Evolutionary conservation across 2,113 vertebrate genomes (phyloP).

Genomic region (Tichodroma muraria): DNA sequence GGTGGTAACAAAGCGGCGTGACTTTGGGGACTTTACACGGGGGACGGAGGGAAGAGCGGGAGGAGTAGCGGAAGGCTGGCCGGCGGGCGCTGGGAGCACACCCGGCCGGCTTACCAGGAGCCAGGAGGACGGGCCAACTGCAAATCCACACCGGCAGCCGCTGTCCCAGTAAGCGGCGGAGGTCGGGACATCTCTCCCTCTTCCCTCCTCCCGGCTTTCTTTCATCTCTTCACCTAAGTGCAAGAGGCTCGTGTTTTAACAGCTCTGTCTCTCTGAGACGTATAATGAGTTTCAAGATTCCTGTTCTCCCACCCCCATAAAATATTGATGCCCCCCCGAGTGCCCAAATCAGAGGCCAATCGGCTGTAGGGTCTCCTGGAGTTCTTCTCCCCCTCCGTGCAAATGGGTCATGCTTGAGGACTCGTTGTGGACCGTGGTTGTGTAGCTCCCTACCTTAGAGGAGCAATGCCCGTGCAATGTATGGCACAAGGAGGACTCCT

Average conservation of each 20-base stretch:
- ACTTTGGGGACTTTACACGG: not conserved
- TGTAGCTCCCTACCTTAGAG: no score
- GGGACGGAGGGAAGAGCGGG: not conserved
- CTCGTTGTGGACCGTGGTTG: not conserved
- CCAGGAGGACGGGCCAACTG: not conserved
- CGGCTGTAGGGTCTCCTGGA: not conserved
- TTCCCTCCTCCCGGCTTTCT: not conserved
- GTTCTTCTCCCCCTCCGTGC: not conserved
- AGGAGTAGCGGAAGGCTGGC: no score
- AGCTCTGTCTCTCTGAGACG: not conserved
- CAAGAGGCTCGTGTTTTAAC: not conserved
- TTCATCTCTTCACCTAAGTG: not conserved
- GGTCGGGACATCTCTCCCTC: not conserved
- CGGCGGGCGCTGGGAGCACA: not conserved
- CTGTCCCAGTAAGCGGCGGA: not conserved
- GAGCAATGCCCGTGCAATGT: no score
- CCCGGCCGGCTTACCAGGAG: not conserved
- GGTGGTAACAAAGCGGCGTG: not conserved
- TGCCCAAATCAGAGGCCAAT: not conserved
- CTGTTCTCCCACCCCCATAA: not conserved
- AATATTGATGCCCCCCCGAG: not conserved
- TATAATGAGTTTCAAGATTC: not conserved
- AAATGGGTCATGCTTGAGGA: not conserved
- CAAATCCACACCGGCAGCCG: not conserved
- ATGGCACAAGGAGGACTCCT: not conserved